A percentile compares a stretch with the other conserved stretches of the same genome.
These are phyloP conservation scores for Pipra filicauda DNA, from an alignment of 2,113 vertebrate genomes.

Conservation along the genomic window DNA sequence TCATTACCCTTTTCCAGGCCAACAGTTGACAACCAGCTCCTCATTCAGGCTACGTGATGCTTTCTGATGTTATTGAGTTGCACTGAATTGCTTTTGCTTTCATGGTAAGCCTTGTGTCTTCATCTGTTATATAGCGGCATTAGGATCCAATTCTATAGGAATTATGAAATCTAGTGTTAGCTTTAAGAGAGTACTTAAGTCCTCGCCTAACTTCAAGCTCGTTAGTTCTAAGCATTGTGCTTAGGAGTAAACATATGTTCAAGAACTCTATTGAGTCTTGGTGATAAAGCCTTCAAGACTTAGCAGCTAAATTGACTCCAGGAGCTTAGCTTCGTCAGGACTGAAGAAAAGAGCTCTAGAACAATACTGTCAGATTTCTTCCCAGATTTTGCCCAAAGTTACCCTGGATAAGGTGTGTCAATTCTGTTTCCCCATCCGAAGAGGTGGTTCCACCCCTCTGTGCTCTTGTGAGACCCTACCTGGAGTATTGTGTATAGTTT, in stretches of 20 bases:
- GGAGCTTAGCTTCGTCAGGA: neutral
- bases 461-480: neutral
- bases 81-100: neutral
- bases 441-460: neutral
- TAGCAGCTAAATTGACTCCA: neutral
- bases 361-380: neutral
- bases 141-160: neutral
- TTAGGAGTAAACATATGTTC: neutral
- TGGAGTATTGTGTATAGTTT: neutral
- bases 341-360: neutral
- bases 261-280: neutral
- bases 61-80: neutral
- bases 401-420: neutral
- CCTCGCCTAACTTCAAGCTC: neutral
- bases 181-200: neutral
- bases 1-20: neutral
- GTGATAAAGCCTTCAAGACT: neutral
- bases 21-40: neutral
- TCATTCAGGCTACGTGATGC: neutral
- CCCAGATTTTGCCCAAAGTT: neutral
- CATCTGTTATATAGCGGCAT: neutral
- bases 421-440: neutral
- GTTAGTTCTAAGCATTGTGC: neutral
- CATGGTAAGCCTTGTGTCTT: neutral
- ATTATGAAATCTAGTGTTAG: neutral